These are phyloP conservation scores for Etheostoma nigrum DNA, from an alignment of 2,797 vertebrate species.

Conservation along the genomic window DNA sequence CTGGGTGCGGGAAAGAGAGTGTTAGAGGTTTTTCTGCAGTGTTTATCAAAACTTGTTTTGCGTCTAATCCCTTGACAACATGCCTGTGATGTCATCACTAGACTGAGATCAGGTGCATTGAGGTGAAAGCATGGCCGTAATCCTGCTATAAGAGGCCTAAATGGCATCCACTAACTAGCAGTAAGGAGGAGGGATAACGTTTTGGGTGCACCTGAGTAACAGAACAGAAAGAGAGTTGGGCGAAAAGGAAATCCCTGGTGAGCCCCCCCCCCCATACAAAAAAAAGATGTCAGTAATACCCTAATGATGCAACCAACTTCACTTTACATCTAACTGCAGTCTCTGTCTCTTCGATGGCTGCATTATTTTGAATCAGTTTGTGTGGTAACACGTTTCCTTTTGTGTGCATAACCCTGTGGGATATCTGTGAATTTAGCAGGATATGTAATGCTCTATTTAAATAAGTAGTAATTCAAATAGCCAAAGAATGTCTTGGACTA, in stretches of 20 bases:
- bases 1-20: conserved; percentile 11
- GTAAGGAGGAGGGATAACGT: conserved; percentile 37
- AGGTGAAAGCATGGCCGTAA: conserved; percentile 58
- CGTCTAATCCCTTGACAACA: conserved; percentile 45
- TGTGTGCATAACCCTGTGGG: conserved; percentile 14
- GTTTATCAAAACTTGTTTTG: conserved; percentile 30
- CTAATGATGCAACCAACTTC: neutral
- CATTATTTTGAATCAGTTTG: conserved; percentile 9
- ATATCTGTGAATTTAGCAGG: conserved; percentile 46
- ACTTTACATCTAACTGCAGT: neutral
- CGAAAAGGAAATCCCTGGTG: conserved; percentile 66
- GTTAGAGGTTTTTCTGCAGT: conserved; percentile 23
- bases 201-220: conserved; percentile 46
- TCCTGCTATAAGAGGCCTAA: conserved; percentile 56
- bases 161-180: conserved; percentile 37
- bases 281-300: neutral
- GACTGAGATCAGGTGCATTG: conserved; percentile 52
- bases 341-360: neutral
- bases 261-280: conserved; percentile 1
- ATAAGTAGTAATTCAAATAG: conserved; percentile 18
- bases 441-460: conserved; percentile 45
- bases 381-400: neutral
- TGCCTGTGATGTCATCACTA: conserved; percentile 58
- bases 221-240: conserved; percentile 32
- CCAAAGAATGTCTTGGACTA: conserved; percentile 51